Conservation (phyloP, 2,113 vertebrate species). For the Ctenodactylus gundi region DNA sequence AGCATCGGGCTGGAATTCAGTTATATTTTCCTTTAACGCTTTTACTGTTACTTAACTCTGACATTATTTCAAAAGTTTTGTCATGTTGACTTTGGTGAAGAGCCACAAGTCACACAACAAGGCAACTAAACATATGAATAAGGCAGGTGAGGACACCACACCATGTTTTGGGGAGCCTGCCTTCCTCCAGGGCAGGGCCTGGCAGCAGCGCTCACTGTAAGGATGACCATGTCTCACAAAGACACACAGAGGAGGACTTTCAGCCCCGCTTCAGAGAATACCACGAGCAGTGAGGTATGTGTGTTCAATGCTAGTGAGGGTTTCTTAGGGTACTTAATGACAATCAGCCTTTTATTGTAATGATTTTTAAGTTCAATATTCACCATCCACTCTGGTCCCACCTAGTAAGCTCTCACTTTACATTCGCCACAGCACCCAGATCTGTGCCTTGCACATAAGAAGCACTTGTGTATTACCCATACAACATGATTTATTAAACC, state of each 20-base stretch:
- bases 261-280: not conserved
- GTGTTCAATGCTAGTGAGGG: not conserved
- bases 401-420: not conserved
- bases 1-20: not conserved
- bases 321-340: not conserved
- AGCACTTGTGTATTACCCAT: not conserved
- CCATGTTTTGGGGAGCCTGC: not conserved
- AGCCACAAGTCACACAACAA: not conserved
- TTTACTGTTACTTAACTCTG: not conserved
- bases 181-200: not conserved
- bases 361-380: not conserved
- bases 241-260: not conserved
- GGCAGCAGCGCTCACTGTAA: not conserved
- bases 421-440: not conserved
- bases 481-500: not conserved
- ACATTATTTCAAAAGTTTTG: not conserved
- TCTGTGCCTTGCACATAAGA: not conserved
- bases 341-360: not conserved
- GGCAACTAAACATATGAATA: too few species aligned
- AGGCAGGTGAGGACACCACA: too few species aligned
- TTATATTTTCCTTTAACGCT: not conserved
- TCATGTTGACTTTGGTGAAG: not conserved
- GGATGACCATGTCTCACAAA: not conserved
- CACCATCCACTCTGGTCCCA: not conserved
- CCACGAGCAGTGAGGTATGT: not conserved